phyloP scores from a whole-genome alignment of 2,888 invertebrate genomes.

The Hemaris fuciformis region DNA sequence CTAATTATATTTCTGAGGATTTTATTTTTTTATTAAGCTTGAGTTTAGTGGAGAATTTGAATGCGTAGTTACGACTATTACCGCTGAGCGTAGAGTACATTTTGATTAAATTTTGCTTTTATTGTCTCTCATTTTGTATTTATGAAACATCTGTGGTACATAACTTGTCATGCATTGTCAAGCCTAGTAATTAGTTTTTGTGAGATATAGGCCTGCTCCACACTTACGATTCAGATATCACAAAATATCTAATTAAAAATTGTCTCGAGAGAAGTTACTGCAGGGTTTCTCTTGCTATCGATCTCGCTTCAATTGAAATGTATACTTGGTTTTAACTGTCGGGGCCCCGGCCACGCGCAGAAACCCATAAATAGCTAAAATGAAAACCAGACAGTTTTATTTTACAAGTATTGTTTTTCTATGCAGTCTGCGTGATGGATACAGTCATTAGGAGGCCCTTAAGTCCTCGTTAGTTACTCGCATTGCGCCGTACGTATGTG shows the following conservation, averaged over 20 bases:
- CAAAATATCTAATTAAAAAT: no score
- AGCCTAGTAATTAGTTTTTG: no score
- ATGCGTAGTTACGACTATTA: not conserved
- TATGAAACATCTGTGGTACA: no score
- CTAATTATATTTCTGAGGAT: not conserved
- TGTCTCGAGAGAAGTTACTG: no score
- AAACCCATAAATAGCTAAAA: not conserved
- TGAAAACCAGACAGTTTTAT: not conserved
- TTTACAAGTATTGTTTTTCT: not conserved
- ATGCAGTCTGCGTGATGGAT: not conserved
- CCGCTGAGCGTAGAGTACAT: not conserved
- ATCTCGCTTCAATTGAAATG: no score
- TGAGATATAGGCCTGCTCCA: no score
- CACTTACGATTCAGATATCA: no score
- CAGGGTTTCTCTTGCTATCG: no score
- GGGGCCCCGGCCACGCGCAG: not conserved
- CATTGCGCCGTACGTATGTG: not conserved
- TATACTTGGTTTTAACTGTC: no score
- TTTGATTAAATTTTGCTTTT: not conserved
- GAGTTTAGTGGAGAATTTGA: not conserved
- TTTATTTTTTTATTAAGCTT: not conserved
- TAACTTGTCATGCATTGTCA: no score
- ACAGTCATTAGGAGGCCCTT: not conserved
- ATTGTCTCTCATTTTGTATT: no score
- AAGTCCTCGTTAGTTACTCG: conserved; percentile 2